Evolutionary conservation across 2,888 invertebrate species (phyloP).

Genomic region (Acanthopleura granulata): DNA sequence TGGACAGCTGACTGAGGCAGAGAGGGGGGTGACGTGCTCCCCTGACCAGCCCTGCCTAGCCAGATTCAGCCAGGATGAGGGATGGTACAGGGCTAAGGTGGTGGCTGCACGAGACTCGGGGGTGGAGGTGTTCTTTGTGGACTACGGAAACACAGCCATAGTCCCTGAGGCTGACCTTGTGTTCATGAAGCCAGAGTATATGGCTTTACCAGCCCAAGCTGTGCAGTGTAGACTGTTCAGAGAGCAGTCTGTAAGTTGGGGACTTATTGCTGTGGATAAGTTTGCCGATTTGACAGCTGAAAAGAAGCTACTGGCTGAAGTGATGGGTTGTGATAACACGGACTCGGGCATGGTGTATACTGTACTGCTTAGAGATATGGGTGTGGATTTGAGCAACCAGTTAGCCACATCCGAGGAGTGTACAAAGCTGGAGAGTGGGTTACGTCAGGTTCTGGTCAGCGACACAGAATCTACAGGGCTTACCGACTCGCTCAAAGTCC

Average conservation of each 20-base stretch:
- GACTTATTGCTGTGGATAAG: background rate
- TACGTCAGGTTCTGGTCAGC: background rate
- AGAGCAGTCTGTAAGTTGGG: background rate
- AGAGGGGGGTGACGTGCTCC: constrained; percentile 12
- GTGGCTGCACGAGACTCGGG: constrained; percentile 21
- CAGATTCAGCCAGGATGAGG: constrained; percentile 51
- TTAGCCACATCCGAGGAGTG: background rate
- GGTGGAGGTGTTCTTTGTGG: constrained; percentile 47
- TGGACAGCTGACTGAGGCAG: constrained; percentile 30
- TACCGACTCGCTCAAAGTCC: background rate
- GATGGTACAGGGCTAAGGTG: constrained; percentile 56
- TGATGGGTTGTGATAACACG: background rate
- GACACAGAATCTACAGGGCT: background rate
- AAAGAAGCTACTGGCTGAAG: background rate
- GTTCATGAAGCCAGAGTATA: constrained; percentile 34
- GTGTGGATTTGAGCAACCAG: background rate
- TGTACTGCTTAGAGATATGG: background rate
- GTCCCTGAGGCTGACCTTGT: constrained; percentile 24
- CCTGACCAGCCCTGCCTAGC: constrained; percentile 46
- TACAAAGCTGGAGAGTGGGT: background rate
- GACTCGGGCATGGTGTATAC: background rate
- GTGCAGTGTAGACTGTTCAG: constrained; percentile 44
- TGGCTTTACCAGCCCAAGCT: constrained; percentile 51
- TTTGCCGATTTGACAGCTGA: background rate
- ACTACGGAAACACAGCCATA: constrained; percentile 62